Evolutionary conservation across 2,888 invertebrate genomes (phyloP), one percentile per base, ranked within the genome.

Genomic region (Drosophila multiciliata): DNA sequence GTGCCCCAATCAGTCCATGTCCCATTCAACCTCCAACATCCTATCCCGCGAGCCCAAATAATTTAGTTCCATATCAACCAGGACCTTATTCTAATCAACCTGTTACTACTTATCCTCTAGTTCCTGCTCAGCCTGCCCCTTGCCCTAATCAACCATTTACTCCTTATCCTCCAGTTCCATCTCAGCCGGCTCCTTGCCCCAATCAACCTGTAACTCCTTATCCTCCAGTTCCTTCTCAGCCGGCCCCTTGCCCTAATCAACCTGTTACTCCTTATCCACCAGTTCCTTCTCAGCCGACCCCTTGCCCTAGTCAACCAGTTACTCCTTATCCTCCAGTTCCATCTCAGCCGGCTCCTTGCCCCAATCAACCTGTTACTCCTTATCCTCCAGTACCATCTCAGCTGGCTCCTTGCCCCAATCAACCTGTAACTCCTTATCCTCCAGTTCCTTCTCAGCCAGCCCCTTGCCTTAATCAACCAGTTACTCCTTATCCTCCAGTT

Each of bases 291-390:
- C 73, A 42, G 3, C 61, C 64, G 1, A 8, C 33, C 17, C 67
- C 66, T 20, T 64, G 26, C 11, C 59, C 72, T 4, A 60, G 33
- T 52, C 55, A 62, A 23, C 73, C 61, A 32, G 50, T 52, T 0
- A 32, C 33, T 36, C 63, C 76, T 9, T 58, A 52, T 48, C 55
- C 60, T 1, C 55, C 48, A 11, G 35, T 45, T 26, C 38, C 42
- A 26, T 9, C 53, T 1, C 59, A 50, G 4, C 54, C 48, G 0
- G 15, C 35, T 11, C 66, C 76, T 1, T 53, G 48, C 11, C 65
- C 59, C 0, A 64, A 33, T 54, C 67, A 52, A 15, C 66, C 23
- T 1, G 29, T 20, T 20, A 3, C 53, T 32, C 60, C 73, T 1
- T 53, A 38, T 52, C 65, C 61, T 26, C 26, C 5, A 26, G 26